A percentile compares a stretch with the other conserved stretches of the same genome.
Conservation (phyloP, 2,113 vertebrate genomes). For the Poecile atricapillus region DNA sequence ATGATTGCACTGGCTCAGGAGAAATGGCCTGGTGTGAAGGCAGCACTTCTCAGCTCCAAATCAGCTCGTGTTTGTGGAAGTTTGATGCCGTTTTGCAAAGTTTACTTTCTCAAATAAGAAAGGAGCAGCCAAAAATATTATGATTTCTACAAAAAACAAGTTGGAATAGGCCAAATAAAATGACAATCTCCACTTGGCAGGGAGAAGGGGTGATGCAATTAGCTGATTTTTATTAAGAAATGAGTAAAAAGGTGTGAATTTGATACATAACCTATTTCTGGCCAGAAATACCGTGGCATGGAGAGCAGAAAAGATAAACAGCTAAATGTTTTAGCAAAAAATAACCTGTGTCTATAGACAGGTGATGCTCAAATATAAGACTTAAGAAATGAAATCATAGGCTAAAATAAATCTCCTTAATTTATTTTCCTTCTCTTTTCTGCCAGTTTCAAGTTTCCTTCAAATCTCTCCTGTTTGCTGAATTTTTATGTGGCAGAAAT, state of each 20-base stretch:
- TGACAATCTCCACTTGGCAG: not conserved
- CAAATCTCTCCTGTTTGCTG: not conserved
- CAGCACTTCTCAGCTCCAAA: not conserved
- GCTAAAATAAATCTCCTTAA: not conserved
- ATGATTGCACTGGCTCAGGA: not conserved
- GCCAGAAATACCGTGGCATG: not conserved
- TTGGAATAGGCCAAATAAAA: not conserved
- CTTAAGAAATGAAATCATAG: not conserved
- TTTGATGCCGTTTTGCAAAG: not conserved
- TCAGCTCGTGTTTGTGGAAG: not conserved
- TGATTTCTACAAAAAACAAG: not conserved
- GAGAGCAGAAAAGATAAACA: not conserved
- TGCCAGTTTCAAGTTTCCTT: not conserved
- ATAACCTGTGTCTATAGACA: not conserved
- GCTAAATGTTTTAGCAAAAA: not conserved
- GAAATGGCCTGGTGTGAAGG: not conserved
- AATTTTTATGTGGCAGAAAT: not conserved
- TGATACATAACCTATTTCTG: not conserved
- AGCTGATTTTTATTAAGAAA: constrained; percentile 4
- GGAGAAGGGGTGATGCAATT: not conserved
- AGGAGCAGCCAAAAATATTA: constrained; percentile 28
- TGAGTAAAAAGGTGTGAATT: not conserved
- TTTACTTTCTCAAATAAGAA: constrained; percentile 32
- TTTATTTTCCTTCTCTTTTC: not conserved
- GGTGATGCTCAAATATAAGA: not conserved